Conservation (phyloP, 2,113 vertebrate species). For the Poeciliopsis occidentalis region DNA sequence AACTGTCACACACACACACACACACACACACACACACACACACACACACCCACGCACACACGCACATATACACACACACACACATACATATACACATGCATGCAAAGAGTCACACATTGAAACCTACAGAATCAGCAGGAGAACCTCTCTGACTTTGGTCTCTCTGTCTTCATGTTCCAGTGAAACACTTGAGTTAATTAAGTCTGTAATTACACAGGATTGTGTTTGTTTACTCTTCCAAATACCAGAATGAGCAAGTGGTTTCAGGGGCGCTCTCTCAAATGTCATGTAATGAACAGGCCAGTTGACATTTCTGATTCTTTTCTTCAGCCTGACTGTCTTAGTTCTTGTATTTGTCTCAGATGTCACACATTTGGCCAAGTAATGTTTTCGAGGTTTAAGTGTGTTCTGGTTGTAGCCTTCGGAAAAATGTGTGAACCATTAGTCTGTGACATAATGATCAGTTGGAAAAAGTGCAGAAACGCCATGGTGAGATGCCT, state of each 20-base stretch:
- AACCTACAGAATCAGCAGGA: constrained; percentile 26
- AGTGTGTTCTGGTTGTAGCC: neutral
- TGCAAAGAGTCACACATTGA: neutral
- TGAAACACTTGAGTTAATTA: constrained; percentile 67
- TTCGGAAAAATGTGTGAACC: neutral
- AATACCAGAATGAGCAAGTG: constrained; percentile 60
- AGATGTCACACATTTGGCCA: neutral
- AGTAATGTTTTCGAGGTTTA: neutral
- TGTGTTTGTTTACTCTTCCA: constrained; percentile 66
- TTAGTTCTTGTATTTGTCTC: neutral
- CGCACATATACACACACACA: no score
- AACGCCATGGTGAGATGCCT: constrained; percentile 39
- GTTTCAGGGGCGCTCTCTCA: constrained; percentile 47
- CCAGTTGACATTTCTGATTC: constrained; percentile 11
- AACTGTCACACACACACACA: no score
- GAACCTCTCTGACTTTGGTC: constrained; percentile 31
- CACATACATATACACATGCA: no score
- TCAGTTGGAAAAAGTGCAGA: constrained; percentile 13
- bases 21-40: no score
- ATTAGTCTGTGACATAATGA: constrained; percentile 24
- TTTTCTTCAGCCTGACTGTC: neutral
- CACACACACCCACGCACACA: no score
- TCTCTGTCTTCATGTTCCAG: constrained; percentile 31
- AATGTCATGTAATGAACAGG: constrained; percentile 61
- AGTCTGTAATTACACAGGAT: constrained; percentile 60